phyloP scores from a whole-genome alignment of 2,888 invertebrate genomes.

The Brachyopa scutellaris region DNA sequence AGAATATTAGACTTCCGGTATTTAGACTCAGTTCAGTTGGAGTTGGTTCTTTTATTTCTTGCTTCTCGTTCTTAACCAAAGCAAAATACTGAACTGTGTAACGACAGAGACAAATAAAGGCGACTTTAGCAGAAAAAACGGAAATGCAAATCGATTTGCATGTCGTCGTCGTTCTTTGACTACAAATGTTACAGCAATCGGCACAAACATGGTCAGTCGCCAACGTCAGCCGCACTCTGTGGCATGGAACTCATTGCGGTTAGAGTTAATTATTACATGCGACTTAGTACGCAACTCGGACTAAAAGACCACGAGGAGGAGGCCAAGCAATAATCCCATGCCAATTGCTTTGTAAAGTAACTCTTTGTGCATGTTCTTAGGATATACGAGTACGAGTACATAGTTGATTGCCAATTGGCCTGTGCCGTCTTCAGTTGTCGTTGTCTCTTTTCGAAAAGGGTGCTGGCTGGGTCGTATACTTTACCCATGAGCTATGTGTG shows the following conservation, averaged over 20 bases:
- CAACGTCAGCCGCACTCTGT: constrained; percentile 42
- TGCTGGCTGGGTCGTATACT: background rate
- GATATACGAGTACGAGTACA: background rate
- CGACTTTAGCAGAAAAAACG: constrained; percentile 49
- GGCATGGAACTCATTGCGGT: constrained; percentile 52
- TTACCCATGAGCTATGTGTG: constrained; percentile 43
- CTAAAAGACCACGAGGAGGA: constrained; percentile 24
- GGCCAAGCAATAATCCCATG: constrained; percentile 20
- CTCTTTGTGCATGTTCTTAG: constrained; percentile 33
- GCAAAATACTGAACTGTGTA: constrained; percentile 8
- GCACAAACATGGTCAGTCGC: constrained; percentile 38
- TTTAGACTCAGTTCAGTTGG: constrained; percentile 27
- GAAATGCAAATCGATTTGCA: constrained; percentile 72
- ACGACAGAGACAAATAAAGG: constrained; percentile 54
- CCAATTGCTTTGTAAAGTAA: constrained; percentile 23
- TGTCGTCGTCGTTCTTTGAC: constrained; percentile 59
- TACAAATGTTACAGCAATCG: constrained; percentile 55
- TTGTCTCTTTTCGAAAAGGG: background rate
- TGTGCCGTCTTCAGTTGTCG: constrained; percentile 33
- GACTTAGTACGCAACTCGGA: constrained; percentile 52
- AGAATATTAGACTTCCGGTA: constrained; percentile 66
- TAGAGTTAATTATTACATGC: constrained; percentile 67
- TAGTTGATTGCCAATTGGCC: constrained; percentile 63
- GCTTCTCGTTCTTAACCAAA: background rate
- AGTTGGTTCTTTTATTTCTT: constrained; percentile 18